phyloP scores from a whole-genome alignment of 2,113 vertebrate genomes.

The Leucopsar rothschildi region DNA sequence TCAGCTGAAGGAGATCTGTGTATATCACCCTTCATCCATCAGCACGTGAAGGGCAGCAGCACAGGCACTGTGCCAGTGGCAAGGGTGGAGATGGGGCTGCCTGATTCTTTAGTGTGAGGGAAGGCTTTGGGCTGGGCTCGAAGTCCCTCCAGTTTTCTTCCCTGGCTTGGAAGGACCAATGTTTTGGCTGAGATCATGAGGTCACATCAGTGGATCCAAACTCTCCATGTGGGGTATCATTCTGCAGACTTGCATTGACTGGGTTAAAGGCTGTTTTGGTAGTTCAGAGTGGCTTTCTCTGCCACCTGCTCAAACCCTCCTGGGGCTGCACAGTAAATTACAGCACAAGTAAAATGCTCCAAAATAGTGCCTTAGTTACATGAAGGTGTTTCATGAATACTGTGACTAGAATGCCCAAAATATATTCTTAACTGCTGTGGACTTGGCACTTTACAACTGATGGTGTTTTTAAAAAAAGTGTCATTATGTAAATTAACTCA shows the following conservation, averaged over 20 bases:
- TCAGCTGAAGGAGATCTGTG: background rate
- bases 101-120: background rate
- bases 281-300: background rate
- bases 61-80: background rate
- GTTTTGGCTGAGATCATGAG: background rate
- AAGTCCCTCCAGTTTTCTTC: background rate
- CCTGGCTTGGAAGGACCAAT: background rate
- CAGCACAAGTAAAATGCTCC: background rate
- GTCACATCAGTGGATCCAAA: background rate
- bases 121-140: background rate
- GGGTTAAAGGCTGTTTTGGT: background rate
- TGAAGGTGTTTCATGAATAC: background rate
- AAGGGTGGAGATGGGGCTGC: background rate
- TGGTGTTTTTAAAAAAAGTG: background rate
- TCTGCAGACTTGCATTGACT: accelerated
- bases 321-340: background rate
- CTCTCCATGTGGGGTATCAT: accelerated
- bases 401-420: background rate
- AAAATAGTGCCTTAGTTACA: background rate
- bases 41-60: background rate
- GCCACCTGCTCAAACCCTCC: background rate
- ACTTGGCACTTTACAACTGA: background rate
- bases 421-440: background rate
- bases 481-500: background rate
- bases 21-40: background rate